Conservation (phyloP, 2,888 invertebrate genomes). For the Drosophila barbarae region DNA sequence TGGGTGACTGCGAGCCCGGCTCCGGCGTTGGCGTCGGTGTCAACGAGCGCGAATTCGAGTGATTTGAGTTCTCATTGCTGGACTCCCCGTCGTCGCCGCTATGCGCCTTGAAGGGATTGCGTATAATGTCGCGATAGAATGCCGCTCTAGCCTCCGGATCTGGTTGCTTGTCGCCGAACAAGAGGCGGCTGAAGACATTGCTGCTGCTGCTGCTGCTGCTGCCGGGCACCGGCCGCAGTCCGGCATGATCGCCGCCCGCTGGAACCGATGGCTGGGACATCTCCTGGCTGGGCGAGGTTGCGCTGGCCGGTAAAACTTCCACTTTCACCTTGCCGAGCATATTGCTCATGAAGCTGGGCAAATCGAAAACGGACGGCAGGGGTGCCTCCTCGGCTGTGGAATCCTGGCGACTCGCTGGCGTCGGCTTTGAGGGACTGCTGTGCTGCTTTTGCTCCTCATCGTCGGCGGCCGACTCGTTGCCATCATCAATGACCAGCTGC, state of each 20-base stretch:
- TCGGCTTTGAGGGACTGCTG: not conserved
- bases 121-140: constrained; percentile 57
- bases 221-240: not conserved
- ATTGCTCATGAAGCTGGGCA: constrained; percentile 64
- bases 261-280: constrained; percentile 1
- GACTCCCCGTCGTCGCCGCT: constrained; percentile 39
- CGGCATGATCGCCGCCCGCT: not conserved
- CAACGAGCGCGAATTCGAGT: constrained; percentile 64
- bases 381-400: constrained; percentile 40
- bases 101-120: constrained; percentile 65
- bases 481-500: constrained; percentile 78
- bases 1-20: constrained; percentile 68
- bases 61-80: constrained; percentile 45
- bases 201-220: not conserved
- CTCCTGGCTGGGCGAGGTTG: constrained; percentile 26
- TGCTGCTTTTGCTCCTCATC: constrained; percentile 18
- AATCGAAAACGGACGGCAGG: constrained; percentile 60
- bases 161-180: constrained; percentile 40
- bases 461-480: constrained; percentile 64
- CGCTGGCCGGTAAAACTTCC: constrained; percentile 16
- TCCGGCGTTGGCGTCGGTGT: constrained; percentile 71
- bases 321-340: constrained; percentile 41
- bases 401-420: constrained; percentile 7
- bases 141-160: constrained; percentile 42
- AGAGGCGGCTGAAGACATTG: constrained; percentile 31